These are phyloP conservation scores for Scelioninae gen. 2 DNA, from an alignment of 2,888 invertebrate genomes.

Conservation along the genomic window DNA sequence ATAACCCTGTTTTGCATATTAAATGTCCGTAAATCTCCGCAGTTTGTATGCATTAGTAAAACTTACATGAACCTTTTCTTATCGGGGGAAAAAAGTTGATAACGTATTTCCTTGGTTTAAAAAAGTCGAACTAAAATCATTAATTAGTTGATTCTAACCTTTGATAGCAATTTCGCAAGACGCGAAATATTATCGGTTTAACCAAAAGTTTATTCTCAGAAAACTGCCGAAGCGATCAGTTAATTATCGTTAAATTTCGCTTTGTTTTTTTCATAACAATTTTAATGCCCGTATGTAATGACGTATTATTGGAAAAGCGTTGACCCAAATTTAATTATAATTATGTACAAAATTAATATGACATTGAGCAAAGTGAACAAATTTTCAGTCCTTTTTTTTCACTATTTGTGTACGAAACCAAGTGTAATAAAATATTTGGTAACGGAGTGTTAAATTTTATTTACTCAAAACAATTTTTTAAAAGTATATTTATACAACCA, in stretches of 20 bases:
- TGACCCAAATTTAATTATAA: conserved; percentile 11
- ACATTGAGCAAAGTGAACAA: no score
- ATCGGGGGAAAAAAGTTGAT: conserved; percentile 26
- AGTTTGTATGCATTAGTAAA: conserved; percentile 45
- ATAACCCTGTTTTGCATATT: conserved; percentile 56
- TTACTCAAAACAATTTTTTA: no score
- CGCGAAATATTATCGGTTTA: conserved; percentile 15
- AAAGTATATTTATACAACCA: no score
- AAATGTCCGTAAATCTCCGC: conserved; percentile 50
- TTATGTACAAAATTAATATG: no score
- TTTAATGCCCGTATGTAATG: neutral
- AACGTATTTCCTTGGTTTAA: conserved; percentile 15
- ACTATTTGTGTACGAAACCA: no score
- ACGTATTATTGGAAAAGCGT: conserved; percentile 19
- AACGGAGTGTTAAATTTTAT: no score
- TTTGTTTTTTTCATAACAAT: conserved; percentile 25
- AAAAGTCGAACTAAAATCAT: conserved; percentile 23
- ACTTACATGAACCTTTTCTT: conserved; percentile 47
- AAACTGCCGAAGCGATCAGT: conserved; percentile 1
- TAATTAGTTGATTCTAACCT: conserved; percentile 9
- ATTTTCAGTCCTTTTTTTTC: no score
- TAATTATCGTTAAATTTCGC: conserved; percentile 35
- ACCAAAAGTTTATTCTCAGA: neutral
- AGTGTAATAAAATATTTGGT: no score
- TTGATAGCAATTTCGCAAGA: conserved; percentile 13